Evolutionary conservation across 2,113 vertebrate genomes (phyloP).

Genomic region (Alosa alosa): DNA sequence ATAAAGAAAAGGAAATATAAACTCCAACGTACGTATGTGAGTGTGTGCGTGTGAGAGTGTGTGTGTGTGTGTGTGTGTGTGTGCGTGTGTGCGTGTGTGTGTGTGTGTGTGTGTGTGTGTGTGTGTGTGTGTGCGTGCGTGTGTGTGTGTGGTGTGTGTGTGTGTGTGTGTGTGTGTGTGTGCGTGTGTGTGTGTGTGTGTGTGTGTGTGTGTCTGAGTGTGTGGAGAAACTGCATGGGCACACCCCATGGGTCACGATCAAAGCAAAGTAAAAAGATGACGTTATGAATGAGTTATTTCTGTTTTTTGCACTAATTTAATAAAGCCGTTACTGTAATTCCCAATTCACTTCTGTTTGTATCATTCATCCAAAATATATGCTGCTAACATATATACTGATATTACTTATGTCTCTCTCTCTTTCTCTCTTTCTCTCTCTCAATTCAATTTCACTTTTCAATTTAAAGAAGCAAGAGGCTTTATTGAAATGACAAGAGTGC

Average conservation of each 20-base stretch:
- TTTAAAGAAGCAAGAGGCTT: no score
- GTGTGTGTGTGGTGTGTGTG: neutral
- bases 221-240: constrained; percentile 24
- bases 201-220: neutral
- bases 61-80: neutral
- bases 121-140: neutral
- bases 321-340: constrained; percentile 80
- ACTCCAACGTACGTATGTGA: constrained; percentile 40
- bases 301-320: constrained; percentile 86
- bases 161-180: neutral
- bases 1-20: constrained; percentile 28
- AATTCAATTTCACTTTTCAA: no score
- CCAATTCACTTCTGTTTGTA: constrained; percentile 38
- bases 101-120: neutral
- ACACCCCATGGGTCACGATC: constrained; percentile 56
- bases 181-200: neutral
- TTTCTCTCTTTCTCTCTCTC: no score
- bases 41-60: neutral
- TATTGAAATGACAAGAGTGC: neutral
- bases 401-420: no score
- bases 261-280: constrained; percentile 66
- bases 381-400: neutral
- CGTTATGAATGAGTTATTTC: constrained; percentile 78
- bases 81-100: no score
- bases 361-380: neutral